phyloP scores from a whole-genome alignment of 2,888 invertebrate genomes.

The Eudemis profundana region DNA sequence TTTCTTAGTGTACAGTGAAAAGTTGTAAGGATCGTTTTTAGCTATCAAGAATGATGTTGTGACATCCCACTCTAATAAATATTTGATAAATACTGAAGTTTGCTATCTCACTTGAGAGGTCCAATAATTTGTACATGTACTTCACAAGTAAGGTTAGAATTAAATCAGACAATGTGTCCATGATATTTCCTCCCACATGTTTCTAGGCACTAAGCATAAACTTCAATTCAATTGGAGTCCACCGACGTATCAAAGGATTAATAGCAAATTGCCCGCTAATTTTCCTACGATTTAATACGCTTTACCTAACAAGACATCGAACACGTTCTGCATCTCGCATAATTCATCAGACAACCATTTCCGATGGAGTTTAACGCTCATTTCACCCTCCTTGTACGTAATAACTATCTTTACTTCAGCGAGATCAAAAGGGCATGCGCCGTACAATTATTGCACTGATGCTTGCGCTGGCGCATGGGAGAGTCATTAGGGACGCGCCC shows the following conservation, averaged over 20 bases:
- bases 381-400: slow-evolving; percentile 79
- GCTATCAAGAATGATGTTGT: no score
- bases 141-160: no score
- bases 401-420: slow-evolving; percentile 80
- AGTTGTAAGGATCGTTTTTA: no score
- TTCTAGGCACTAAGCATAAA: background rate
- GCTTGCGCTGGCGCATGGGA: slow-evolving; percentile 72
- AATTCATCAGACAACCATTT: slow-evolving; percentile 77
- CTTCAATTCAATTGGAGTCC: slow-evolving; percentile 11
- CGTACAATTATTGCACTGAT: slow-evolving; percentile 76
- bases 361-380: slow-evolving; percentile 74
- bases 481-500: slow-evolving; percentile 73
- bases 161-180: no score
- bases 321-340: slow-evolving; percentile 75
- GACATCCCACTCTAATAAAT: no score
- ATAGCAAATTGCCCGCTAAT: slow-evolving; percentile 47
- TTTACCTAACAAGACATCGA: slow-evolving; percentile 65
- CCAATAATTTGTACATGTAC: no score
- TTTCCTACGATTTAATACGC: slow-evolving; percentile 64
- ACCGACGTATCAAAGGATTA: slow-evolving; percentile 36
- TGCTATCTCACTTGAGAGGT: no score
- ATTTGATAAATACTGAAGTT: no score
- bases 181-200: no score
- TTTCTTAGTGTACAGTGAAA: no score
- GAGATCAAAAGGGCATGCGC: slow-evolving; percentile 81